Evolutionary conservation across 2,888 invertebrate species (phyloP).

Genomic region (Drosophila borealis): DNA sequence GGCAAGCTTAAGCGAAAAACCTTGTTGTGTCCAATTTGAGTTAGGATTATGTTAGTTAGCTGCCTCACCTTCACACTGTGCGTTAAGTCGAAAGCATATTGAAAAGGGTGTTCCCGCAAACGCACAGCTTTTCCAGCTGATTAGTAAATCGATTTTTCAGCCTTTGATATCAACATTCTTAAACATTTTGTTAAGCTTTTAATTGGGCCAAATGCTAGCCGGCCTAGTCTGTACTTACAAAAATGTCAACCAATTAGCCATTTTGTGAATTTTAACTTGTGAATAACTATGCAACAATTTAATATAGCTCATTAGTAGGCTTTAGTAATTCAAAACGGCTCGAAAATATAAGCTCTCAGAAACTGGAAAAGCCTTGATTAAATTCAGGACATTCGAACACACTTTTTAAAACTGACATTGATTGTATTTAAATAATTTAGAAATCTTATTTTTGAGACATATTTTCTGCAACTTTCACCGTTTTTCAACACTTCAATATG

Average conservation of each 20-base stretch:
- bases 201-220: neutral
- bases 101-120: conserved; percentile 31
- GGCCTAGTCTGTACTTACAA: conserved; percentile 7
- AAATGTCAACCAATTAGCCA: neutral
- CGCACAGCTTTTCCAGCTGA: neutral
- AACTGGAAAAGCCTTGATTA: too few relatives aligned
- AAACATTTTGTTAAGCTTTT: neutral
- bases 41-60: conserved; percentile 50
- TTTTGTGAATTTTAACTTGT: neutral
- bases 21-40: conserved; percentile 35
- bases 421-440: too few relatives aligned
- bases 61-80: conserved; percentile 56
- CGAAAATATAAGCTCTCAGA: too few relatives aligned
- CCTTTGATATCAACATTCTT: conserved; percentile 13
- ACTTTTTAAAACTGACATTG: too few relatives aligned
- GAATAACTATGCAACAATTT: neutral
- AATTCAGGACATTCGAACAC: too few relatives aligned
- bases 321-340: too few relatives aligned
- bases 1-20: conserved; percentile 64
- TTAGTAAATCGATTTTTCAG: conserved; percentile 8
- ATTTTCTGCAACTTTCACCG: too few relatives aligned
- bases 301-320: too few relatives aligned
- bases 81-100: conserved; percentile 66
- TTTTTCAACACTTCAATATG: too few relatives aligned
- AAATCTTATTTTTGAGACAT: too few relatives aligned